phyloP scores from a whole-genome alignment of 2,113 vertebrate species.

The Eptesicus fuscus region DNA sequence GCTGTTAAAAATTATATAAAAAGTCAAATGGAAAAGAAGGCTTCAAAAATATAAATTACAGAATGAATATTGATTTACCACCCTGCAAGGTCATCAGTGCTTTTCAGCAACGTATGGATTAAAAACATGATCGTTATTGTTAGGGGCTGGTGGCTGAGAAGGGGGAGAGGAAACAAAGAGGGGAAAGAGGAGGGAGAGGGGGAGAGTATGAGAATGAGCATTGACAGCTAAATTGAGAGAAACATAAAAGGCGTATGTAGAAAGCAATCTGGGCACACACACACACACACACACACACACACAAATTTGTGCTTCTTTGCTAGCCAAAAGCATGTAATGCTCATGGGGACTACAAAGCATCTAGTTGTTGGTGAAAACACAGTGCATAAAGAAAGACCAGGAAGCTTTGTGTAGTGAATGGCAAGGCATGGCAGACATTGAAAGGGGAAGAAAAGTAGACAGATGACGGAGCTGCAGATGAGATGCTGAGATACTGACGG shows the following conservation, averaged over 20 bases:
- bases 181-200: neutral
- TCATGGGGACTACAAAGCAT: neutral
- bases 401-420: neutral
- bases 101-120: conserved; percentile 54
- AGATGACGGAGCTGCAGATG: neutral
- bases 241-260: conserved; percentile 26
- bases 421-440: neutral
- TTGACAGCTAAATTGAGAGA: neutral
- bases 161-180: neutral
- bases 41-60: conserved; percentile 47
- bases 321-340: neutral
- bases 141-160: neutral
- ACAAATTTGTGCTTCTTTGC: conserved; percentile 15
- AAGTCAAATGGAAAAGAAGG: conserved; percentile 40
- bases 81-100: conserved; percentile 31
- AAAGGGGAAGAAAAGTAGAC: neutral
- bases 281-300: conserved; percentile 10
- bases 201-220: neutral
- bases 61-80: conserved; percentile 53
- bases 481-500: neutral
- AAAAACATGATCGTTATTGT: neutral
- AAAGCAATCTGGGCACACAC: conserved; percentile 31
- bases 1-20: neutral
- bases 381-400: neutral
- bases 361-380: neutral